These are phyloP conservation scores for Percina caprodes DNA, from an alignment of 2,113 vertebrate genomes.

Conservation along the genomic window DNA sequence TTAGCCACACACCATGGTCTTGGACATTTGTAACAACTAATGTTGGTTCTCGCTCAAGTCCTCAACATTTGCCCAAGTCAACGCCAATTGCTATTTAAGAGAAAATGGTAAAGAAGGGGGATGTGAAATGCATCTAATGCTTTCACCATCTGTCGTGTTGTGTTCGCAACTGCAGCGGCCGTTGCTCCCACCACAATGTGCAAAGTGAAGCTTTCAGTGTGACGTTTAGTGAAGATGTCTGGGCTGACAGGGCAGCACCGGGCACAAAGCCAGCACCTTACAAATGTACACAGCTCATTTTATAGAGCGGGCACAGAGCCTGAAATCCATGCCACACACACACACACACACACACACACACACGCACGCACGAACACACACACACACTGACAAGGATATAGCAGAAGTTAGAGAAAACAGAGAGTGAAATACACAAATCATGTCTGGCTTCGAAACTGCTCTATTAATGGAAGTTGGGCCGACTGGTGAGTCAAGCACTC, in stretches of 20 bases:
- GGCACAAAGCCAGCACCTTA: constrained; percentile 55
- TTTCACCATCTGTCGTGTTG: constrained; percentile 61
- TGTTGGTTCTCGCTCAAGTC: constrained; percentile 35
- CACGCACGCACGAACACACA: background rate
- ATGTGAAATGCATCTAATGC: constrained; percentile 52
- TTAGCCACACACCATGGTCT: constrained; percentile 35
- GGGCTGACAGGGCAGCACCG: constrained; percentile 31
- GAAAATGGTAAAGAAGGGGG: background rate
- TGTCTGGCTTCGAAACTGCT: constrained; percentile 2
- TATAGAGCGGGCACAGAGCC: constrained; percentile 42
- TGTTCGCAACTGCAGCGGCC: background rate
- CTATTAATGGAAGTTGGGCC: constrained; percentile 1
- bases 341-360: background rate
- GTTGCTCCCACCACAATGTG: constrained; percentile 25
- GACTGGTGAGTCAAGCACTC: constrained; percentile 10
- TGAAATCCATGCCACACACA: constrained; percentile 32
- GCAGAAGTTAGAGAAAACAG: background rate
- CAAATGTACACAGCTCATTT: constrained; percentile 62
- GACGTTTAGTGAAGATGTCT: constrained; percentile 65
- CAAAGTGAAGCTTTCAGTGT: constrained; percentile 48
- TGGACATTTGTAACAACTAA: constrained; percentile 24
- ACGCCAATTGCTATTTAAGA: constrained; percentile 46
- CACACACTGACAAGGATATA: background rate
- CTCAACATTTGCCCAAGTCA: constrained; percentile 36
- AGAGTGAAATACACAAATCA: background rate